These are phyloP conservation scores for Okamejei kenojei DNA, from an alignment of 2,797 vertebrate genomes.

Conservation along the genomic window DNA sequence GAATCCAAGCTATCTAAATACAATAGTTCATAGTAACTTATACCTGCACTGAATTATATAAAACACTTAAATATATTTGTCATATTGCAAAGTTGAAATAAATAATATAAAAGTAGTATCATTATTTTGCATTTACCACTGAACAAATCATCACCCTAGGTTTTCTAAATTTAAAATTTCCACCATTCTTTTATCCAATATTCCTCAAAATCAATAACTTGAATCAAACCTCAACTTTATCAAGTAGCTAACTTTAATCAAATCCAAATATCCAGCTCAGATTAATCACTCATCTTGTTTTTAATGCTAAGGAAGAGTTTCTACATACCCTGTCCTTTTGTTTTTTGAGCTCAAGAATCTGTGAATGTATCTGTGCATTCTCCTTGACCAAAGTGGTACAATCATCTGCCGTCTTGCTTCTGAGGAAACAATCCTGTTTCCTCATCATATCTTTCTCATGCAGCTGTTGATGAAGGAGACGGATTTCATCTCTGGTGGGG, in stretches of 20 bases:
- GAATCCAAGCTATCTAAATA: neutral
- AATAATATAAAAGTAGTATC: neutral
- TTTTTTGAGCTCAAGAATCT: conserved; percentile 44
- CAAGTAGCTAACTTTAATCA: neutral
- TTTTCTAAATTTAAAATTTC: neutral
- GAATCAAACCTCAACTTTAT: neutral
- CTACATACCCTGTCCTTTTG: conserved; percentile 45
- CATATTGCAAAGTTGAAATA: neutral
- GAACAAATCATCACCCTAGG: neutral
- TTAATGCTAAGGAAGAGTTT: neutral
- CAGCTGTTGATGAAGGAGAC: conserved; percentile 45
- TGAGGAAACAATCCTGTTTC: conserved; percentile 44
- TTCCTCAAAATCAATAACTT: neutral
- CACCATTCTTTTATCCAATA: neutral
- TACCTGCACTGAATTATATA: neutral
- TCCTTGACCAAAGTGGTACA: conserved; percentile 43
- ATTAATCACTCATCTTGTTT: too few relatives aligned
- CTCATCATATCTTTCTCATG: conserved; percentile 42
- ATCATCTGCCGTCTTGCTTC: conserved; percentile 45
- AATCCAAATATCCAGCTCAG: neutral
- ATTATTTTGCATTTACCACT: neutral
- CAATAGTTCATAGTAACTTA: neutral
- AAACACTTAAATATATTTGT: neutral
- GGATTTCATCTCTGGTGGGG: conserved; percentile 44
- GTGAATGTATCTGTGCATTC: conserved; percentile 41